These are phyloP conservation scores for Lepidothrix coronata DNA, from an alignment of 2,113 vertebrate species.

Conservation along the genomic window DNA sequence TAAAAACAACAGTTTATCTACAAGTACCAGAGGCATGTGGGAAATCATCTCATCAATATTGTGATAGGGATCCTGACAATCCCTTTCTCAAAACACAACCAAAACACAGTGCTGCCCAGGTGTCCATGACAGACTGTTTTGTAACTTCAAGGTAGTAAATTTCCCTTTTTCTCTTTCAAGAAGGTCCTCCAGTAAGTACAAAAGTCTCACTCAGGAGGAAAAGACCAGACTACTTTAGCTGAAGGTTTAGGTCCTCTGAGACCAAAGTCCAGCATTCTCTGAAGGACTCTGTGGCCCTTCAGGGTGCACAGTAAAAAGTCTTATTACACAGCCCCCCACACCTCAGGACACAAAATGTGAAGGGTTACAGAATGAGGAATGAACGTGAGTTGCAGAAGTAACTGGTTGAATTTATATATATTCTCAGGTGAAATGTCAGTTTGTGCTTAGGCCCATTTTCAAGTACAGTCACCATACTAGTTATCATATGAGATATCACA, in stretches of 20 bases:
- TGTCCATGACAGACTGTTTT: neutral
- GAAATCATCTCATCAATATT: neutral
- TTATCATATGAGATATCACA: neutral
- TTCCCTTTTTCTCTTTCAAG: neutral
- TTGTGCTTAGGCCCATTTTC: neutral
- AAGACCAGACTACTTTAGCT: neutral
- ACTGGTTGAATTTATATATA: neutral
- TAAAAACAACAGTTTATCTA: neutral
- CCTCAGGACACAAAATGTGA: neutral
- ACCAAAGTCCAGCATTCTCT: neutral
- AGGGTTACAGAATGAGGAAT: neutral
- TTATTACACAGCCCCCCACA: neutral
- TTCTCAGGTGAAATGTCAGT: neutral
- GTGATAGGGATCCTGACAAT: neutral
- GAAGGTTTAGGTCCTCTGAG: neutral
- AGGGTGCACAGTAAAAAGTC: fast-evolving
- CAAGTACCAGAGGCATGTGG: neutral
- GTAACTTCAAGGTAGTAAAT: neutral
- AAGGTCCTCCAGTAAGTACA: neutral
- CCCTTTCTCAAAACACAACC: neutral
- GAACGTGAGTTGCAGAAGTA: neutral
- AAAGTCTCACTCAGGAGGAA: neutral
- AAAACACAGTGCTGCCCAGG: neutral
- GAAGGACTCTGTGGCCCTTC: neutral
- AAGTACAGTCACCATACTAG: neutral